Evolutionary conservation across 2,888 invertebrate genomes (phyloP).

Genomic region (Macrophya alboannulata): DNA sequence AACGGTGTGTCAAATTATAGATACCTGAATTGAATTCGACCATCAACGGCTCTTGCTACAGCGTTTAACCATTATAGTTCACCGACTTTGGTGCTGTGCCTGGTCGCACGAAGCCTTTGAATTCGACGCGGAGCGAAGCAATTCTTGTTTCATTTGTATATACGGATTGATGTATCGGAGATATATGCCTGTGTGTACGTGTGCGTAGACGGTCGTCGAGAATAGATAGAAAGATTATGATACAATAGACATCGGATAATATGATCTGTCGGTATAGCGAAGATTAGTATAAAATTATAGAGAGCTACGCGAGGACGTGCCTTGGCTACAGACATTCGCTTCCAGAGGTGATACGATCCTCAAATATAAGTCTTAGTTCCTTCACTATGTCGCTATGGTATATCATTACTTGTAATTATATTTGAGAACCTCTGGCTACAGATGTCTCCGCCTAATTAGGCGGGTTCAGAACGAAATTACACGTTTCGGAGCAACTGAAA

Average conservation of each 20-base stretch:
- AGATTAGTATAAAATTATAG: constrained; percentile 78
- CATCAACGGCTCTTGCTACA: constrained; percentile 32
- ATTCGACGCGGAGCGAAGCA: constrained; percentile 27
- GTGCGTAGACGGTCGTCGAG: constrained; percentile 38
- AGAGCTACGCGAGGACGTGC: constrained; percentile 72
- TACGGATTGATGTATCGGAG: not conserved
- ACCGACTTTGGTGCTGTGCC: constrained; percentile 19
- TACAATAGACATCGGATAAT: constrained; percentile 74
- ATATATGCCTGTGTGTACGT: not conserved
- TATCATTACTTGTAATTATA: constrained; percentile 51
- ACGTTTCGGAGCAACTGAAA: constrained; percentile 76
- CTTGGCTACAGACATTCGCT: constrained; percentile 62
- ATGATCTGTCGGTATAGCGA: constrained; percentile 53
- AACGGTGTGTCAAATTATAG: constrained; percentile 54
- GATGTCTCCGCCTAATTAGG: constrained; percentile 78
- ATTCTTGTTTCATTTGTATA: not conserved
- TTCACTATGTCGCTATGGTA: constrained; percentile 17
- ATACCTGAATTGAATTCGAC: constrained; percentile 42
- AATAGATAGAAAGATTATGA: constrained; percentile 77
- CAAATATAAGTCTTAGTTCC: constrained; percentile 27
- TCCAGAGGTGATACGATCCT: constrained; percentile 12
- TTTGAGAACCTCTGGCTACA: constrained; percentile 71
- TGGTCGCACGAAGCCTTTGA: constrained; percentile 15
- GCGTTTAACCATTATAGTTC: constrained; percentile 47
- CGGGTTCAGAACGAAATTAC: constrained; percentile 73